Evolutionary conservation across 2,888 invertebrate genomes (phyloP).

Genomic region (Rhagonycha lutea): DNA sequence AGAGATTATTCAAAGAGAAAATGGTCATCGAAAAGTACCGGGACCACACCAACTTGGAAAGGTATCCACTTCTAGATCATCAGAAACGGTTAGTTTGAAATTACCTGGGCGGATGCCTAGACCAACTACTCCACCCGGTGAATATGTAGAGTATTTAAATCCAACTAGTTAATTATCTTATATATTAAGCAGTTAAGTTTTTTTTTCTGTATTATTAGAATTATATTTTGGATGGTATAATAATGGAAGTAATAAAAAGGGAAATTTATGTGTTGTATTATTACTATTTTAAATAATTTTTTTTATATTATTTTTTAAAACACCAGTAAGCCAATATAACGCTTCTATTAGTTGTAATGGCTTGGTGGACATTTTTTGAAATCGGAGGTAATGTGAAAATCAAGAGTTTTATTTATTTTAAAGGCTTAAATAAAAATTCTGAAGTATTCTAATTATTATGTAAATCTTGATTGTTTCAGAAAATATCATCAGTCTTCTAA

Average conservation of each 20-base stretch:
- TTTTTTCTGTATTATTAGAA: neutral
- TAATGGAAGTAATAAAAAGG: neutral
- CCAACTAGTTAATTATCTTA: slow-evolving; percentile 29
- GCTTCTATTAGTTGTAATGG: too few relatives aligned
- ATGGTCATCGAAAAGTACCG: slow-evolving; percentile 78
- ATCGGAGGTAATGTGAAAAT: too few relatives aligned
- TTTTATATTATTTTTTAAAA: neutral
- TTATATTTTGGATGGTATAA: neutral
- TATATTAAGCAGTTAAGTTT: neutral
- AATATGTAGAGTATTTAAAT: slow-evolving; percentile 43
- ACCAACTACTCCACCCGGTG: slow-evolving; percentile 37
- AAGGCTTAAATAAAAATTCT: neutral
- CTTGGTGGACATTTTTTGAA: neutral
- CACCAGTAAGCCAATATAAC: too few relatives aligned
- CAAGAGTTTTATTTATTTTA: too few relatives aligned
- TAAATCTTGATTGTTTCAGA: too few relatives aligned
- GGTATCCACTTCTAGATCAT: slow-evolving; percentile 34
- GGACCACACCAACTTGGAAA: slow-evolving; percentile 62
- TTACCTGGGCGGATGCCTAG: slow-evolving; percentile 35
- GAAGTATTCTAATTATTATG: neutral
- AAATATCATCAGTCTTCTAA: too few relatives aligned
- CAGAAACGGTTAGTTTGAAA: slow-evolving; percentile 47
- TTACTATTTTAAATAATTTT: neutral
- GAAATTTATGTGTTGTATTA: neutral
- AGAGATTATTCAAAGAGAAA: slow-evolving; percentile 79